phyloP scores from a whole-genome alignment of 2,888 invertebrate genomes.

The Noctuana brunneofusca region DNA sequence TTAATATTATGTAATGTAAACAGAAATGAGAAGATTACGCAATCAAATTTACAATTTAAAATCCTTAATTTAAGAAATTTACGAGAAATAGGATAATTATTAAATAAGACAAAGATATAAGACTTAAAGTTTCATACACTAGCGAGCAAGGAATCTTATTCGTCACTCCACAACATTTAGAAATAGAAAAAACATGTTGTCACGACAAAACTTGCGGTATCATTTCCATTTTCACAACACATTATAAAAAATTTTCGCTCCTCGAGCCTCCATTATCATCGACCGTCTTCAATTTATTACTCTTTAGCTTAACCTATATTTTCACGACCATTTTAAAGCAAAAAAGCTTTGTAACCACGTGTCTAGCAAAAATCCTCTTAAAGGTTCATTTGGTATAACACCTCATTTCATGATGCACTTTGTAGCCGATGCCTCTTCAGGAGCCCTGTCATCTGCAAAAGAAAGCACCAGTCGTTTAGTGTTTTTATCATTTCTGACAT shows the following conservation, averaged over 20 bases:
- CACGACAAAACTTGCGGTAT: constrained; percentile 60
- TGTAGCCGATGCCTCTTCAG: constrained; percentile 72
- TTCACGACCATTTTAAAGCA: constrained; percentile 44
- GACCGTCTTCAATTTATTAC: constrained; percentile 41
- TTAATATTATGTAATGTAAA: too few relatives aligned
- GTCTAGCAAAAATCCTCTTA: constrained; percentile 59
- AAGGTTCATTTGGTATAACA: constrained; percentile 56
- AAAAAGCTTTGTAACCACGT: constrained; percentile 51
- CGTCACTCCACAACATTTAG: constrained; percentile 34
- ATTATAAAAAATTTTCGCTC: constrained; percentile 74
- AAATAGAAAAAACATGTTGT: constrained; percentile 53
- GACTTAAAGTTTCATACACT: background rate
- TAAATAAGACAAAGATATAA: background rate
- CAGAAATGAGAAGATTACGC: too few relatives aligned
- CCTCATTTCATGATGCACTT: constrained; percentile 70
- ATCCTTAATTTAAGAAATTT: too few relatives aligned
- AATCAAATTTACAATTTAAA: too few relatives aligned
- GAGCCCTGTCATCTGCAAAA: constrained; percentile 78
- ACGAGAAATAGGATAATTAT: too few relatives aligned
- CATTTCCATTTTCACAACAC: constrained; percentile 73
- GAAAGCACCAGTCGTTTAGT: constrained; percentile 35
- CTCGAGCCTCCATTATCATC: constrained; percentile 38
- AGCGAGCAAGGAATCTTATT: constrained; percentile 34
- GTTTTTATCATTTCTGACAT: background rate
- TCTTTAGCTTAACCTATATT: constrained; percentile 40